Base-by-base conservation (phyloP, 2,797 vertebrate species). In the Anguilla megastoma region DNA sequence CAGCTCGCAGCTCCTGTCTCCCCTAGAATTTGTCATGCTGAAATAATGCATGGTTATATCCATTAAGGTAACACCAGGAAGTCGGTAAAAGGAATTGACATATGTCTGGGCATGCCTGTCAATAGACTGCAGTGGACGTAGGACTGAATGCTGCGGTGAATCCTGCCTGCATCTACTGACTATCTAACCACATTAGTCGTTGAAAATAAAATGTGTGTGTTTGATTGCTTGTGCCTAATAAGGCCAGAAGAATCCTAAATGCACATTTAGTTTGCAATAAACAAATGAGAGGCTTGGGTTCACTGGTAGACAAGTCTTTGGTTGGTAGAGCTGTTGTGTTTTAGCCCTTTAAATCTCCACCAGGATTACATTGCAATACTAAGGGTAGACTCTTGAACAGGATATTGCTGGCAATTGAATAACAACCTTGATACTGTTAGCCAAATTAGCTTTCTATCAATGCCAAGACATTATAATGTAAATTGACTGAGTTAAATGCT, bases 41-140 rank as follows among this genome's bases (percentile, higher is more conserved):
- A 82, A 82, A 82, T 82, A 82, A 82, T 33, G 79, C 24, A 3
- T 50, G 41, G 45, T 50, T 48, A 50, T 82, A 50, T 82, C 79
- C 79, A 82, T 82, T 82, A 82, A 50, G 45, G 18, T 48, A 24
- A 82, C 10, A 50, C 45, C 79, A 24, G 36, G 36, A 79, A n/a
- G 41, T 50, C 79, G 10, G 41, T 82, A 10, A 82, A 82, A 50
- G 79, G 41, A 82, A 50, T 24, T 7, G 24, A n/a, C 76, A 30
- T 36, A 36, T 18, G 21, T n/a, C 41, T 50, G 9, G 18, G 21
- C 41, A 48, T 82, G 7, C 21, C 9, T 79, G 10, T 79, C 41
- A 48, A n/a, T 9, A 9, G 5, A 50, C 79, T n/a, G 21, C 41
- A 48, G 45, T 21, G 41, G 16, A 80, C 21, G 21, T 80, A 27